Conservation (phyloP, 1,140 invertebrate species). For the Leptoteleia sp. region DNA sequence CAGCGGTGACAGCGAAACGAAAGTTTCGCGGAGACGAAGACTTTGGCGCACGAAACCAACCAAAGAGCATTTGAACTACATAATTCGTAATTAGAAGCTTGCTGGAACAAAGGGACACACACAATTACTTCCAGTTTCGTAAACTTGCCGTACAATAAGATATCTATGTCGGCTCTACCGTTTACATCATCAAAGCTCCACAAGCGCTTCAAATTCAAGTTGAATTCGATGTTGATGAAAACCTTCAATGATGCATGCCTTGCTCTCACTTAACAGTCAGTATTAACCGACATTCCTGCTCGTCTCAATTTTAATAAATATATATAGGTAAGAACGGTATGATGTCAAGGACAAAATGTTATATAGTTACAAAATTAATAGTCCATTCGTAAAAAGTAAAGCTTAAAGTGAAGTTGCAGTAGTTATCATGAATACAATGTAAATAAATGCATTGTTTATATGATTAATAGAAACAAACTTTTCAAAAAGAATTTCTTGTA, state of each 20-base stretch:
- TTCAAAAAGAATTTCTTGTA: too few species aligned
- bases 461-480: too few species aligned
- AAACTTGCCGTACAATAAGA: constrained; percentile 62
- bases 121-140: constrained; percentile 64
- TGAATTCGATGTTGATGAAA: constrained; percentile 47
- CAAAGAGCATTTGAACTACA: constrained; percentile 57
- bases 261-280: not conserved
- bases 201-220: constrained; percentile 15
- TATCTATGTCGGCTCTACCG: constrained; percentile 36
- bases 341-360: too few species aligned
- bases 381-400: too few species aligned
- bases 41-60: constrained; percentile 41
- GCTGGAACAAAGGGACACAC: constrained; percentile 56
- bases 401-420: too few species aligned
- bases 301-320: too few species aligned
- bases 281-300: too few species aligned
- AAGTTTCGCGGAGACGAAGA: constrained; percentile 37
- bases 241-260: constrained; percentile 16
- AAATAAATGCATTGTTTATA: too few species aligned
- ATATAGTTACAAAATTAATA: too few species aligned
- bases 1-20: constrained; percentile 46
- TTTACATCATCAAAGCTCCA: constrained; percentile 46
- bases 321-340: too few species aligned
- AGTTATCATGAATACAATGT: too few species aligned
- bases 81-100: constrained; percentile 65